Evolutionary conservation across 2,888 invertebrate species (phyloP).

Genomic region (Hyposoter dolosus): DNA sequence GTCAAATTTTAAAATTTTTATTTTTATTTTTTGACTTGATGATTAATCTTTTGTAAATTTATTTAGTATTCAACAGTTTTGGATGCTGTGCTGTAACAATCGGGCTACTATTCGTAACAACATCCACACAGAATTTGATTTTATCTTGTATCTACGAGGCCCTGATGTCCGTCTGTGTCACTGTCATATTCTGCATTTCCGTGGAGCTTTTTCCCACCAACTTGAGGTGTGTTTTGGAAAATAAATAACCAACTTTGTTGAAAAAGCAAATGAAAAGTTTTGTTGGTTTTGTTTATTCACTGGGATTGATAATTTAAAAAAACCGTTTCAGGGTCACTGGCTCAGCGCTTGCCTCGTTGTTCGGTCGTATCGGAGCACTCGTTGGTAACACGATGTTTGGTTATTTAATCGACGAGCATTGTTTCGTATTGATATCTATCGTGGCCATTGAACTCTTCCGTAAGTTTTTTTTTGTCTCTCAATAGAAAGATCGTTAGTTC

Average conservation of each 20-base stretch:
- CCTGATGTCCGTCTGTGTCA: conserved; percentile 91
- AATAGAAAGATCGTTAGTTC: neutral
- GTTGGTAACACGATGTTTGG: conserved; percentile 91
- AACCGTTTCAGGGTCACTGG: conserved; percentile 89
- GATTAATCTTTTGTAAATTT: neutral
- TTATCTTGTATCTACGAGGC: conserved; percentile 92
- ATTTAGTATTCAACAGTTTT: conserved; percentile 90
- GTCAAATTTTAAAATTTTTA: no score
- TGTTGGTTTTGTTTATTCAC: neutral
- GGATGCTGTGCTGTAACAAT: conserved; percentile 90
- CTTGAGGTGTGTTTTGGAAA: conserved; percentile 87
- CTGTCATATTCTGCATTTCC: conserved; percentile 91
- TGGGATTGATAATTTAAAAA: neutral
- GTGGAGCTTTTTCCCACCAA: conserved; percentile 93
- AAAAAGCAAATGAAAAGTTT: neutral
- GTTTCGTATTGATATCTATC: conserved; percentile 88
- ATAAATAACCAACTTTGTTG: conserved; percentile 31
- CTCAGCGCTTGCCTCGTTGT: conserved; percentile 90
- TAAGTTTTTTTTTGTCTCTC: conserved; percentile 29
- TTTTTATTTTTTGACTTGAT: neutral
- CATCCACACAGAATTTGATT: conserved; percentile 89
- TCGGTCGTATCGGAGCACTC: conserved; percentile 90
- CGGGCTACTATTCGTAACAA: conserved; percentile 90
- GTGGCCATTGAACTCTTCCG: conserved; percentile 53
- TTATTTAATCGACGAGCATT: conserved; percentile 91